Evolutionary conservation across 2,797 vertebrate species (phyloP).

Genomic region (Arremon aurantiirostris): DNA sequence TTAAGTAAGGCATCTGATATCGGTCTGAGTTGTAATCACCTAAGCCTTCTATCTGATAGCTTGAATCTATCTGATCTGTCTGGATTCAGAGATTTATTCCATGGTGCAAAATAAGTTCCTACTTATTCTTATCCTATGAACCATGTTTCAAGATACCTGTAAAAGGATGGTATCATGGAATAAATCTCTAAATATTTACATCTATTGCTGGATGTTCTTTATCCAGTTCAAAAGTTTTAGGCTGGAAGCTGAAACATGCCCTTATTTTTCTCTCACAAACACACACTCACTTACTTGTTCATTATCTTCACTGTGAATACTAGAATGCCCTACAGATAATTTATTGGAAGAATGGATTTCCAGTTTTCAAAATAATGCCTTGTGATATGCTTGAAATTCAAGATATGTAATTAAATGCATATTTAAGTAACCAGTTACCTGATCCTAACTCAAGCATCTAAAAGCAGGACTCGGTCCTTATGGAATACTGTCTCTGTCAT

Average conservation of each 20-base stretch:
- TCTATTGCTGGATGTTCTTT: background rate
- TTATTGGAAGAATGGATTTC: background rate
- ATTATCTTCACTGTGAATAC: background rate
- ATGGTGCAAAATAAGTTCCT: background rate
- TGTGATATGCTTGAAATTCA: background rate
- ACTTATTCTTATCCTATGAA: background rate
- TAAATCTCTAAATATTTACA: background rate
- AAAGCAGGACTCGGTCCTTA: background rate
- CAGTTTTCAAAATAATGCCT: background rate
- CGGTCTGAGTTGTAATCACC: background rate
- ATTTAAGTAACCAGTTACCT: background rate
- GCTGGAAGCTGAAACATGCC: background rate
- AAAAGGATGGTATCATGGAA: background rate
- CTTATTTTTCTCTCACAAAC: background rate
- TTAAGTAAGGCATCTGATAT: background rate
- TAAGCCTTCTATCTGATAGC: background rate
- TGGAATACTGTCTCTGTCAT: background rate
- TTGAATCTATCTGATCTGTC: background rate
- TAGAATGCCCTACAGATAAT: background rate
- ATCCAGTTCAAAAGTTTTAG: background rate
- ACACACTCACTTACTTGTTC: background rate
- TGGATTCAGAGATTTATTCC: background rate
- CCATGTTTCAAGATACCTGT: background rate
- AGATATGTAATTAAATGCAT: background rate
- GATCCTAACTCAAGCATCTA: background rate